Percentiles rank a stretch among this genome's conserved stretches.
phyloP scores from a whole-genome alignment of 2,797 vertebrate genomes.

The Ctenopoma multispine region DNA sequence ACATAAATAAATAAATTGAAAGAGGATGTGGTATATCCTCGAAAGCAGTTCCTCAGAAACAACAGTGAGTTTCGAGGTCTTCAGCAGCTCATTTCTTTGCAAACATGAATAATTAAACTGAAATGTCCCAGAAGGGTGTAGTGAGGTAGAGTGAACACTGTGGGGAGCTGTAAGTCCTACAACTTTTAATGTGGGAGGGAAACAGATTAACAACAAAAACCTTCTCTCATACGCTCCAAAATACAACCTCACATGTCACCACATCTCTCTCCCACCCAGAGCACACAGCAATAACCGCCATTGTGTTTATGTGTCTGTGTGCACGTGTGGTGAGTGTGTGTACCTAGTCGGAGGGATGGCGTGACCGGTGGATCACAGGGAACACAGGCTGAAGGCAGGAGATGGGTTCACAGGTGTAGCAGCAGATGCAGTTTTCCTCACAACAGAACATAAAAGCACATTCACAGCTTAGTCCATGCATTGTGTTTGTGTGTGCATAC shows the following conservation, averaged over 20 bases:
- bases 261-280: conserved; percentile 23
- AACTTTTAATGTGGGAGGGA: conserved; percentile 13
- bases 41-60: conserved; percentile 35
- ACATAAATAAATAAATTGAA: background rate
- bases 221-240: conserved; percentile 30
- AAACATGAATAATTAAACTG: conserved; percentile 54
- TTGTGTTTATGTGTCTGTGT: conserved; percentile 20
- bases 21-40: conserved; percentile 20
- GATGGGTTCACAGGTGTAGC: conserved; percentile 46
- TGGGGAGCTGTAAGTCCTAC: conserved; percentile 65
- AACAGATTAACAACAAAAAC: conserved; percentile 42
- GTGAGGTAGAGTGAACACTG: conserved; percentile 53
- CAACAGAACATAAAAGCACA: conserved; percentile 32
- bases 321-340: conserved; percentile 1
- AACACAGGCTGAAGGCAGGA: conserved; percentile 41
- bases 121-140: conserved; percentile 43
- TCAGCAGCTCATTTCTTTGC: conserved; percentile 47
- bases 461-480: conserved; percentile 37
- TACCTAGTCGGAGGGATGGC: conserved; percentile 19
- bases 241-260: conserved; percentile 24
- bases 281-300: conserved; percentile 42
- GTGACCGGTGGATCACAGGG: conserved; percentile 50
- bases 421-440: conserved; percentile 49
- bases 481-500: conserved; percentile 15
- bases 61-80: conserved; percentile 38